Conservation (phyloP, 1,140 invertebrate species). For the Chrysopa pallens region DNA sequence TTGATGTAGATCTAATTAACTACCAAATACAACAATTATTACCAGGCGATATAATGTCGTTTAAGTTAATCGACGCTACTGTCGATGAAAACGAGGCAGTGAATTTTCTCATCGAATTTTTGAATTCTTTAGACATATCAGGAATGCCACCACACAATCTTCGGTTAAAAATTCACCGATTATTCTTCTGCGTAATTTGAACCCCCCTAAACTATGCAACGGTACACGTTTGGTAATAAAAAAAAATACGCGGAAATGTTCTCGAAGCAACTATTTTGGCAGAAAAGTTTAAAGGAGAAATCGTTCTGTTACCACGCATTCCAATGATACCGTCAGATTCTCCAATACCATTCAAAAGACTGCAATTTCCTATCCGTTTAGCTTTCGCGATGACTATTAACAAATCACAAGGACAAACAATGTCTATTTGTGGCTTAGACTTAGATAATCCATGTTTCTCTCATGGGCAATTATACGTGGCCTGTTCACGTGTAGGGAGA, state of each 20-base stretch:
- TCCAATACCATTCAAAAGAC: constrained; percentile 18
- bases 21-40: constrained; percentile 8
- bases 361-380: constrained; percentile 29
- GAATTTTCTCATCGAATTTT: constrained; percentile 8
- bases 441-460: constrained; percentile 15
- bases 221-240: constrained; percentile 23
- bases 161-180: constrained; percentile 22
- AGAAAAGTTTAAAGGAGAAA: constrained; percentile 23
- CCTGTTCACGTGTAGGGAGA: constrained; percentile 16
- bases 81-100: constrained; percentile 7
- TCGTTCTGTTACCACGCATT: constrained; percentile 21
- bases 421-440: constrained; percentile 15
- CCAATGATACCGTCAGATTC: constrained; percentile 13
- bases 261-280: constrained; percentile 26
- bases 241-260: constrained; percentile 20
- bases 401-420: constrained; percentile 29
- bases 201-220: constrained; percentile 25
- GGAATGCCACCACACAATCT: neutral
- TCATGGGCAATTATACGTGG: constrained; percentile 20
- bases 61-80: constrained; percentile 7
- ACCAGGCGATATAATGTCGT: constrained; percentile 4
- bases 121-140: constrained; percentile 6
- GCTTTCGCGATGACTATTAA: constrained; percentile 32
- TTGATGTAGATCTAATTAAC: constrained; percentile 18
- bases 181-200: constrained; percentile 23